Evolutionary conservation across 2,113 vertebrate species (phyloP).

Genomic region (Colinus virginianus): DNA sequence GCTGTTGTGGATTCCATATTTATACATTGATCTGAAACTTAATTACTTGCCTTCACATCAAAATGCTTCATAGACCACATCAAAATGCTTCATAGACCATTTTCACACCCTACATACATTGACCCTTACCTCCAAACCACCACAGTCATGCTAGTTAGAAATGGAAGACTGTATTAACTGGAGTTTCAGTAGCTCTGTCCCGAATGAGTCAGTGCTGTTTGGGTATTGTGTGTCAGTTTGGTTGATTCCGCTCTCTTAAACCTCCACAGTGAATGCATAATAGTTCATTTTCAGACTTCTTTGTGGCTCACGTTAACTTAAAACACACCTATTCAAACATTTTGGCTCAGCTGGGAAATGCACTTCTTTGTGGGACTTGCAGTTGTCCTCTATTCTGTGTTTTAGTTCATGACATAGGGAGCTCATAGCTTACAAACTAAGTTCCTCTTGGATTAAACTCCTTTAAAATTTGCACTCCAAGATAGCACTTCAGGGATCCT

Average conservation of each 20-base stretch:
- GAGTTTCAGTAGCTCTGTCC: not conserved
- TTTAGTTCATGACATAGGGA: not conserved
- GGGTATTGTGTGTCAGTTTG: not conserved
- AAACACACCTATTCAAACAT: not conserved
- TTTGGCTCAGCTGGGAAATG: not conserved
- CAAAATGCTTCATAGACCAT: not conserved
- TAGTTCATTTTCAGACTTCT: not conserved
- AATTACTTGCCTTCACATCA: not conserved
- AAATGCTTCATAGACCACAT: not conserved
- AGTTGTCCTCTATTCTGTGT: not conserved
- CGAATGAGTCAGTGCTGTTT: not conserved
- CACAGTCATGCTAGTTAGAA: fast-evolving
- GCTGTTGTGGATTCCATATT: not conserved
- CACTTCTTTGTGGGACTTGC: not conserved
- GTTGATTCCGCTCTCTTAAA: not conserved
- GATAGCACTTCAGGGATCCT: not conserved
- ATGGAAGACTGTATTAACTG: not conserved
- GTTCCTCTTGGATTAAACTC: not conserved
- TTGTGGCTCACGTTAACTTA: not conserved
- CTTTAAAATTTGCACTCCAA: not conserved
- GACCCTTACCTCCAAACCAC: not conserved
- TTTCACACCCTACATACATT: not conserved
- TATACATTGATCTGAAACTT: not conserved
- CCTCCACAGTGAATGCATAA: not conserved
- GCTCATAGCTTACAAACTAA: not conserved